Evolutionary conservation across 2,797 vertebrate species (phyloP).

Genomic region (Onychomys leucogaster): DNA sequence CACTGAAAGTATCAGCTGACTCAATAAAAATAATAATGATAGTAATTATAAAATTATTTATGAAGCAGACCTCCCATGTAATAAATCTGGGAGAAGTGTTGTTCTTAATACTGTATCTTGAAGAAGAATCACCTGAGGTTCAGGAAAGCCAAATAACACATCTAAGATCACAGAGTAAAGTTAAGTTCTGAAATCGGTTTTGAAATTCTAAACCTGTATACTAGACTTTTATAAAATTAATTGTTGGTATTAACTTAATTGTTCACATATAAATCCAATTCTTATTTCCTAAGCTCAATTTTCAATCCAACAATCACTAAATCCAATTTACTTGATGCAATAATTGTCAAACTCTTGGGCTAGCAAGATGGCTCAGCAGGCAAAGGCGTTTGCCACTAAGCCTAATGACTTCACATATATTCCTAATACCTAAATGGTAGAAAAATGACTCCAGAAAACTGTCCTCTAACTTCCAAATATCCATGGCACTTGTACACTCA

Average conservation of each 20-base stretch:
- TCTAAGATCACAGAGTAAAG: background rate
- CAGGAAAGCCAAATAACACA: background rate
- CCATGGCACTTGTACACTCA: background rate
- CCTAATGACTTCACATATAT: background rate
- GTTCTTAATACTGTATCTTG: constrained; percentile 6
- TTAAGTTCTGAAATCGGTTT: background rate
- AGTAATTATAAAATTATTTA: constrained; percentile 10
- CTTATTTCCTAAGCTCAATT: constrained; percentile 43
- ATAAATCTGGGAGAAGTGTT: constrained; percentile 11
- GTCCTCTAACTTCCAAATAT: background rate
- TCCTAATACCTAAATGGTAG: background rate
- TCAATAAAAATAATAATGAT: background rate
- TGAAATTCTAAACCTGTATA: background rate
- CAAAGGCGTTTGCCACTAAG: background rate
- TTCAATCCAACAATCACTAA: constrained; percentile 22
- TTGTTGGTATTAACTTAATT: background rate
- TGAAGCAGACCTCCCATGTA: background rate
- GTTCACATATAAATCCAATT: background rate
- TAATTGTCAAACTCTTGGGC: background rate
- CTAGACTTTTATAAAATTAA: constrained; percentile 37
- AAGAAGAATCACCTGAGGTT: background rate
- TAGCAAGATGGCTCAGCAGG: background rate
- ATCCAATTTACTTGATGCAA: background rate
- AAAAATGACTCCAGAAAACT: background rate
- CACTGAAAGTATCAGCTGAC: background rate